Evolutionary conservation across 2,797 vertebrate genomes (phyloP).

Genomic region (Psittacula derbiana): DNA sequence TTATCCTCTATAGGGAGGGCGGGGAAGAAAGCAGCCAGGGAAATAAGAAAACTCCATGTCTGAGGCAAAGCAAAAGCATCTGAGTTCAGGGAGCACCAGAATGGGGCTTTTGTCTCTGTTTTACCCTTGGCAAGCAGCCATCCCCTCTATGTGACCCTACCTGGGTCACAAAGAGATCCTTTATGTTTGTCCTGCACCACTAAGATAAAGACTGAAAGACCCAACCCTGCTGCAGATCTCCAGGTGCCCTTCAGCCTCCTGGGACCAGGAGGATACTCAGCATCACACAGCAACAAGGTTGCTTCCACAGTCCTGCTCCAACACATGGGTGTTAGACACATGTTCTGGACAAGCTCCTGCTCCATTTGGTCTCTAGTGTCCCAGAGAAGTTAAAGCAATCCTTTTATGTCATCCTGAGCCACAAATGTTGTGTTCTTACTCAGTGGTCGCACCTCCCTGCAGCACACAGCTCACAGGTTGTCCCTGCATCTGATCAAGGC

Average conservation of each 20-base stretch:
- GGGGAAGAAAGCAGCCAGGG: background rate
- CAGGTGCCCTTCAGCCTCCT: background rate
- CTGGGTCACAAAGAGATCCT: conserved; percentile 48
- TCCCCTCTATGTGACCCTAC: background rate
- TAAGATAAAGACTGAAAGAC: background rate
- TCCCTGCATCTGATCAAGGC: background rate
- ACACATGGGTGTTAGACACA: background rate
- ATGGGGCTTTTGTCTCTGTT: conserved; percentile 41
- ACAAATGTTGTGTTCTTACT: background rate
- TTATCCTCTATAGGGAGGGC: background rate
- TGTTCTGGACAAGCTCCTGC: background rate
- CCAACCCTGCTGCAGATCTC: accelerated
- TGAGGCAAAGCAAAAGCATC: conserved; percentile 25
- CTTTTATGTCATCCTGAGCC: background rate
- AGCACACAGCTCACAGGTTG: background rate
- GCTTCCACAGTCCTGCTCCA: background rate
- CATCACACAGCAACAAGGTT: background rate
- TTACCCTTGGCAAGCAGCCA: conserved; percentile 1
- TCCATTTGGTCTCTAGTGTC: background rate
- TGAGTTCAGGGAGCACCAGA: background rate
- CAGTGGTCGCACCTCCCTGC: background rate
- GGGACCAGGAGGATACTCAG: background rate
- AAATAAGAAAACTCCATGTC: background rate
- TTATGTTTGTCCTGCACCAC: background rate
- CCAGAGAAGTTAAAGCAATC: background rate